A percentile compares a stretch with the other conserved stretches of the same genome.
These are phyloP conservation scores for Dolichotis patagonum DNA, from an alignment of 2,113 vertebrate genomes.

Conservation along the genomic window DNA sequence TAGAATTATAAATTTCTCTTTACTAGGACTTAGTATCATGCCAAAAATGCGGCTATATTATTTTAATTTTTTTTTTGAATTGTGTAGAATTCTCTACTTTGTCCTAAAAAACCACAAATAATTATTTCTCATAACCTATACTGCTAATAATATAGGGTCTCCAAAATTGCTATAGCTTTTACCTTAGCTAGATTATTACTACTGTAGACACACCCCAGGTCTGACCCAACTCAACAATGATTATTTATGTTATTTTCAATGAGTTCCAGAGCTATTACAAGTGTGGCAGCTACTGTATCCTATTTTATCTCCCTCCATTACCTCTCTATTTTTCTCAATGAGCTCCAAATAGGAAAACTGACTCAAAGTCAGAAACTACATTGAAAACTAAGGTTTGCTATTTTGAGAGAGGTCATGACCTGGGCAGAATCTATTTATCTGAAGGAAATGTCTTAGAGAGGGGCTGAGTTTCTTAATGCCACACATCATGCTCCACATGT, in stretches of 20 bases:
- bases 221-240: neutral
- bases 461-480: neutral
- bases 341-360: neutral
- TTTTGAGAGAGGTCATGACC: neutral
- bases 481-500: neutral
- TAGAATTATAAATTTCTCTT: neutral
- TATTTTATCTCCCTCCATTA: neutral
- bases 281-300: neutral
- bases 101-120: neutral
- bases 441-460: constrained; percentile 21
- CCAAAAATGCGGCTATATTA: neutral
- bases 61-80: neutral
- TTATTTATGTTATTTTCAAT: neutral
- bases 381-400: neutral
- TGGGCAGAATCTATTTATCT: neutral
- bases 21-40: neutral
- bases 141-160: neutral
- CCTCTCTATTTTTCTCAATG: neutral
- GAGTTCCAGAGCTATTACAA: neutral
- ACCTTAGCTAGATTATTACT: neutral
- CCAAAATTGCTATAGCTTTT: accelerated
- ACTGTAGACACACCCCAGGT: neutral
- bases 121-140: neutral
- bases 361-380: neutral
- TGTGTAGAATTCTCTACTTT: neutral